Conservation (phyloP, 2,888 invertebrate species). For the Netelia virgata region DNA sequence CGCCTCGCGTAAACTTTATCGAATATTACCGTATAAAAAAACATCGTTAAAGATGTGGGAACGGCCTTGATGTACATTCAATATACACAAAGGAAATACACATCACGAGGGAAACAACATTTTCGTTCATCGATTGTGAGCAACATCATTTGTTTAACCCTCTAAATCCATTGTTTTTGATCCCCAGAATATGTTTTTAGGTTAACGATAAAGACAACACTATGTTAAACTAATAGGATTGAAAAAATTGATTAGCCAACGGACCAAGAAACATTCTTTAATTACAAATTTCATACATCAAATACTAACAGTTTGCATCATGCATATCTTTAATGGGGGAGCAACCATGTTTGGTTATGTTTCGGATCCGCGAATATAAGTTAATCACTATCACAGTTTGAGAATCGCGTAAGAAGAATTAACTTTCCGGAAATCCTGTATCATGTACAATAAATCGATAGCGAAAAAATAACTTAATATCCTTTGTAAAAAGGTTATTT, state of each 20-base stretch:
- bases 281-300: constrained; percentile 16
- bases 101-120: constrained; percentile 44
- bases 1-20: neutral
- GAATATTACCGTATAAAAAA: neutral
- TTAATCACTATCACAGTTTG: neutral
- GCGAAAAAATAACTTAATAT: no score
- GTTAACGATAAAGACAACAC: constrained; percentile 26
- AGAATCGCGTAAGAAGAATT: neutral
- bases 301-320: constrained; percentile 16
- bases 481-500: no score
- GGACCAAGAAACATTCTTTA: neutral
- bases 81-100: constrained; percentile 44
- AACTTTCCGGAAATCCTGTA: no score
- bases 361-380: constrained; percentile 32
- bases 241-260: constrained; percentile 4
- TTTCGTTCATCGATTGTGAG: constrained; percentile 63
- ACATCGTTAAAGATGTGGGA: constrained; percentile 42
- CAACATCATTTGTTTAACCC: constrained; percentile 17
- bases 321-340: constrained; percentile 5
- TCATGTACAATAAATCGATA: no score
- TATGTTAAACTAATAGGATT: constrained; percentile 46
- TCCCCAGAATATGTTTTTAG: constrained; percentile 42
- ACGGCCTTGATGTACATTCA: constrained; percentile 37
- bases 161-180: constrained; percentile 38
- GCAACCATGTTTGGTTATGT: constrained; percentile 64